Percentiles rank a stretch among this genome's conserved stretches.
Conservation (phyloP, 2,113 vertebrate species). For the Petrocephalus microphthalmus region DNA sequence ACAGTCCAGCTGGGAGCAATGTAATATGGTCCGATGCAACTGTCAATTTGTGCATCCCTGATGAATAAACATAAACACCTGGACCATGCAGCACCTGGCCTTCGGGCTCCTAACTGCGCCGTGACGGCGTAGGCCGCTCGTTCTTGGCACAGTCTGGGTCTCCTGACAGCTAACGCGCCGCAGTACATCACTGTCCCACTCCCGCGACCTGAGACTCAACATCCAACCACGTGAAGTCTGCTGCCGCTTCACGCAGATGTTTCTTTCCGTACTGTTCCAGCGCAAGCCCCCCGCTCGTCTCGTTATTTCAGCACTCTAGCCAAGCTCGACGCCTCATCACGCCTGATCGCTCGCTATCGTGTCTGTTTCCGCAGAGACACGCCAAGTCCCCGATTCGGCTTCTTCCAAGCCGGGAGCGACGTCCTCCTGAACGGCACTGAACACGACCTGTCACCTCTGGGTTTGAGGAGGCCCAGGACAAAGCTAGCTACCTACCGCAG, state of each 20-base stretch:
- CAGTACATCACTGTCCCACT: neutral
- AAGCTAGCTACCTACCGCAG: neutral
- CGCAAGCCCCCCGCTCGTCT: neutral
- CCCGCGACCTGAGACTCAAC: neutral
- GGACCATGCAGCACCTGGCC: neutral
- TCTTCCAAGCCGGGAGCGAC: neutral
- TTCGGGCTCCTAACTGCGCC: neutral
- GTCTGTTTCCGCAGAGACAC: neutral
- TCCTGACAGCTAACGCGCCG: neutral
- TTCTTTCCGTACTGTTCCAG: neutral
- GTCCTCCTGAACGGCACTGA: neutral
- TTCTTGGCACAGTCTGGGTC: neutral
- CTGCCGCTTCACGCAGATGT: neutral
- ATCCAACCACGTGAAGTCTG: neutral
- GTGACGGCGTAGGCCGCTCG: neutral
- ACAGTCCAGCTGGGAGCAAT: neutral
- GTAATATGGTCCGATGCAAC: neutral
- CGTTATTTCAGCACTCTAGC: neutral
- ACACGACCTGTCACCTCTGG: neutral
- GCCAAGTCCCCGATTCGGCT: neutral
- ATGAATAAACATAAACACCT: slow-evolving; percentile 9
- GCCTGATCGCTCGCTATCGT: neutral
- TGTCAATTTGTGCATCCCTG: neutral
- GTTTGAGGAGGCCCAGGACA: neutral
- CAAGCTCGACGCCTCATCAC: neutral